Conservation (phyloP, 2,888 invertebrate genomes). For the Andrena chrysosceles region DNA sequence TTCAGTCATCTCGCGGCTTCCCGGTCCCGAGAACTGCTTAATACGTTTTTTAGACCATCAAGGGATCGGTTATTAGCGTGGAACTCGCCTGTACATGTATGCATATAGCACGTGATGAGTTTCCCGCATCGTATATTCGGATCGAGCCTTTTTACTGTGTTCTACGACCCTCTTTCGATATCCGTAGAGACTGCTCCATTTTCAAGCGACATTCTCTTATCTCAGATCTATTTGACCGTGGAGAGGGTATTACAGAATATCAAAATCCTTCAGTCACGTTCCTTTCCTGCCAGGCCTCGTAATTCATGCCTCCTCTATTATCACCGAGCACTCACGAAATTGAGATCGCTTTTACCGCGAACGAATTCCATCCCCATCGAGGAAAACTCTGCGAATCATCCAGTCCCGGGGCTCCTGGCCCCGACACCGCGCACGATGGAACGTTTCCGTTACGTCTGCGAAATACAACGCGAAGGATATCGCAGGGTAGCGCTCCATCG, state of each 20-base stretch:
- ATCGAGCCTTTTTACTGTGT: neutral
- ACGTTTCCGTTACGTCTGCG: constrained; percentile 27
- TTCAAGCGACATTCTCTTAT: neutral
- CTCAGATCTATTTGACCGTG: neutral
- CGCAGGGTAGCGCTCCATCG: constrained; percentile 11
- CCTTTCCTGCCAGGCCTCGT: neutral
- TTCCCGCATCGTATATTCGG: neutral
- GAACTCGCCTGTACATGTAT: neutral
- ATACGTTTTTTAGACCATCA: constrained; percentile 38
- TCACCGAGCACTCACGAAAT: constrained; percentile 17
- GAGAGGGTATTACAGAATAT: no score
- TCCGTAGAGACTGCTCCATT: neutral
- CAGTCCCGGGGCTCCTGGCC: neutral
- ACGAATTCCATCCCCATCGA: neutral
- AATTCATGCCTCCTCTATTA: neutral
- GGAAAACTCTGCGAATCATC: constrained; percentile 15
- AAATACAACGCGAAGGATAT: constrained; percentile 23
- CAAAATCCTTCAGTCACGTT: neutral
- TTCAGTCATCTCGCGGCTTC: constrained; percentile 23
- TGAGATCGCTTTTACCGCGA: constrained; percentile 7
- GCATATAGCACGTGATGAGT: neutral
- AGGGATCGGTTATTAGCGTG: constrained; percentile 49
- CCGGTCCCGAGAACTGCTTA: constrained; percentile 20
- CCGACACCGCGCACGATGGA: neutral
- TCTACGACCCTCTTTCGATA: neutral